A percentile compares a stretch with the other conserved stretches of the same genome.
Conservation (phyloP, 2,113 vertebrate species). For the Laterallus jamaicensis region DNA sequence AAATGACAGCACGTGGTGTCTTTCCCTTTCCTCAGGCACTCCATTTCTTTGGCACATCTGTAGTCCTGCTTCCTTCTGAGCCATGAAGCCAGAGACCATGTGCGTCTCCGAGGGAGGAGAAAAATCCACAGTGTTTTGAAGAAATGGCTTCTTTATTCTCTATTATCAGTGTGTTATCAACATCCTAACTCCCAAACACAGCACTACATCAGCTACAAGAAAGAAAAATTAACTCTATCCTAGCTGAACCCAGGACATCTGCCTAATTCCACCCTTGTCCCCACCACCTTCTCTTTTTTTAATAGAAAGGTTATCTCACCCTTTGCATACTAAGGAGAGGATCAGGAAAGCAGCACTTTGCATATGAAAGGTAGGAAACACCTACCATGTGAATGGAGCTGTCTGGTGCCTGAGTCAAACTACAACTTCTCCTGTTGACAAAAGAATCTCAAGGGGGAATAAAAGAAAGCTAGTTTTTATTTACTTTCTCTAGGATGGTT, state of each 20-base stretch:
- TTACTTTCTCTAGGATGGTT: background rate
- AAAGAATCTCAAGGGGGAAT: background rate
- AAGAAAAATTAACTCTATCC: no score
- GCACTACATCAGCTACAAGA: no score
- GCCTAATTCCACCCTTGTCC: background rate
- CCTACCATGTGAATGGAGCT: background rate
- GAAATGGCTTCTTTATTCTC: background rate
- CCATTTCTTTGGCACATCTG: background rate
- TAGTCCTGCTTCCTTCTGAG: background rate
- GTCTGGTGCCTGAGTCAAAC: background rate
- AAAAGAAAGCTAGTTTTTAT: background rate
- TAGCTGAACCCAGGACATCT: background rate
- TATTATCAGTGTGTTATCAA: no score
- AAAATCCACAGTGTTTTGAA: background rate
- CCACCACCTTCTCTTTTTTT: background rate
- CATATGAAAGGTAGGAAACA: conserved; percentile 28
- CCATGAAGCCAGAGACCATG: fast-evolving
- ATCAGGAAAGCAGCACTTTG: conserved; percentile 19
- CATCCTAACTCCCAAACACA: no score
- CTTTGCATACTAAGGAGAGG: background rate
- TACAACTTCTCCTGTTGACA: background rate
- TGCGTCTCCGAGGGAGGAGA: background rate
- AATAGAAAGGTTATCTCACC: background rate
- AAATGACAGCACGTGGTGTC: fast-evolving
- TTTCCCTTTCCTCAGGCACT: background rate